phyloP scores from a whole-genome alignment of 2,797 vertebrate genomes.

The Coregonus suidteri region DNA sequence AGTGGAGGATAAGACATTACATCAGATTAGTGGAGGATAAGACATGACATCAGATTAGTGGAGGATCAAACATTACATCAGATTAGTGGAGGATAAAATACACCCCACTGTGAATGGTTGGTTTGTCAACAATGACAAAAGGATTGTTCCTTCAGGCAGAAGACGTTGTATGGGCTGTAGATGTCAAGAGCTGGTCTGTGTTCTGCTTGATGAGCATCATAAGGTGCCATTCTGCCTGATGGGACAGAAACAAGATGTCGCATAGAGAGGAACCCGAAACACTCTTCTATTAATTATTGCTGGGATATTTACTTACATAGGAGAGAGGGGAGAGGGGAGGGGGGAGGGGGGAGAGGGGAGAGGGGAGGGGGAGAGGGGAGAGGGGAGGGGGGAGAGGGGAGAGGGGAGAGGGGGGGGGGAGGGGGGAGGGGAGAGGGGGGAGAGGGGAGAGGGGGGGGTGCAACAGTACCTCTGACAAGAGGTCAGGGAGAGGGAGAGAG shows the following conservation, averaged over 20 bases:
- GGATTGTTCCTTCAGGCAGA: constrained; percentile 73
- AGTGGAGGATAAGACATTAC: no score
- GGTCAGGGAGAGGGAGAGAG: no score
- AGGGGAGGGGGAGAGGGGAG: not conserved
- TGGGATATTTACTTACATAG: constrained; percentile 70
- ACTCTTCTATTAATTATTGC: constrained; percentile 79
- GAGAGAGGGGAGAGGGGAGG: not conserved
- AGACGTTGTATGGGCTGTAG: constrained; percentile 69
- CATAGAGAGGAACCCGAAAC: constrained; percentile 42
- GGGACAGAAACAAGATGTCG: constrained; percentile 66
- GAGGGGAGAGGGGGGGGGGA: no score
- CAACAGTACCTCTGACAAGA: no score
- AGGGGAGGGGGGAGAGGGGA: no score
- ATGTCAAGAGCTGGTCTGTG: constrained; percentile 58
- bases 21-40: no score
- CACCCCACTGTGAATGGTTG: not conserved
- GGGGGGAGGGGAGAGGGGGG: no score
- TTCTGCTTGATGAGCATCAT: constrained; percentile 74
- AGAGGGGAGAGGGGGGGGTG: not conserved
- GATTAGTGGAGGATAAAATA: not conserved
- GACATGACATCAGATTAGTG: constrained; percentile 22
- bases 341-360: no score
- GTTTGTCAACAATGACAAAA: constrained; percentile 67
- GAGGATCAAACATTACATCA: constrained; percentile 19
- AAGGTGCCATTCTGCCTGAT: constrained; percentile 76